phyloP scores from a whole-genome alignment of 2,888 invertebrate species.

The Diogma glabrata region DNA sequence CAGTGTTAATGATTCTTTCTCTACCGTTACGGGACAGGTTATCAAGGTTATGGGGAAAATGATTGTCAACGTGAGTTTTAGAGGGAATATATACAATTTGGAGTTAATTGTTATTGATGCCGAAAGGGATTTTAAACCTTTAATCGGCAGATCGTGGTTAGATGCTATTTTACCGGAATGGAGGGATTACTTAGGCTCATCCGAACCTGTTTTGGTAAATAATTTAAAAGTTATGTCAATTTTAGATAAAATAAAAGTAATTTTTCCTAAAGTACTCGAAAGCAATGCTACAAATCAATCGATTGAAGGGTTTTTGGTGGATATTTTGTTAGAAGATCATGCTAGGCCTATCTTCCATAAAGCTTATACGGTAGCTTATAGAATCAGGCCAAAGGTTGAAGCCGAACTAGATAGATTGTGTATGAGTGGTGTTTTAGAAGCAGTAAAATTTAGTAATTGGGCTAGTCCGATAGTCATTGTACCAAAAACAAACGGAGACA shows the following conservation, averaged over 20 bases:
- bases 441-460: constrained; percentile 21
- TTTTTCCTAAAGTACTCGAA: not conserved
- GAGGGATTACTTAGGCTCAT: no score
- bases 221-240: not conserved
- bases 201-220: no score
- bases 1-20: not conserved
- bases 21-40: not conserved
- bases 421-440: constrained; percentile 15
- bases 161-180: not conserved
- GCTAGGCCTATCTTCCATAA: not conserved
- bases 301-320: not conserved
- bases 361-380: not conserved
- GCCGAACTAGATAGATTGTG: constrained; percentile 16
- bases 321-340: not conserved
- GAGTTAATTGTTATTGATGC: no score
- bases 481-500: constrained; percentile 21
- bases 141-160: not conserved
- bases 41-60: not conserved
- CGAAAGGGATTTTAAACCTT: no score
- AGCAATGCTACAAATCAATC: not conserved
- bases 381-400: constrained; percentile 17
- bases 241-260: not conserved
- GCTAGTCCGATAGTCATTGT: constrained; percentile 23
- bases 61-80: not conserved
- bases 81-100: no score